Evolutionary conservation across 2,888 invertebrate genomes (phyloP).

Genomic region (Disparrhopalites patrizii): DNA sequence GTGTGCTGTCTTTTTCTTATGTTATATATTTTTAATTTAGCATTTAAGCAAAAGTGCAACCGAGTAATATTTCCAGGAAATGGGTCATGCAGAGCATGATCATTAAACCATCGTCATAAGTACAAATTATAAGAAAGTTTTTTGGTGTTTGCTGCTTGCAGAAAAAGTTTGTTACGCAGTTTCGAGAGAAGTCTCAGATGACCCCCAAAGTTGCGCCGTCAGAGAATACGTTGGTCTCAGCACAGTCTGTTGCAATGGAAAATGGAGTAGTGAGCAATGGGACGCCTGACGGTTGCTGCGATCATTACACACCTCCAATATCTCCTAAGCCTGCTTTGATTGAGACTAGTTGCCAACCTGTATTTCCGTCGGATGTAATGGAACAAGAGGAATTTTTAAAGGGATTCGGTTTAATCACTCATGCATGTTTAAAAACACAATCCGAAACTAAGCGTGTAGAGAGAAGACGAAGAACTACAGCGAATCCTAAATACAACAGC

Average conservation of each 20-base stretch:
- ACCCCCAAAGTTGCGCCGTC: slow-evolving; percentile 7
- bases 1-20: neutral
- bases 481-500: slow-evolving; percentile 44
- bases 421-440: slow-evolving; percentile 29
- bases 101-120: neutral
- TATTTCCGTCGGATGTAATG: slow-evolving; percentile 30
- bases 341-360: neutral
- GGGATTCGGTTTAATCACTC: slow-evolving; percentile 39
- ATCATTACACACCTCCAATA: slow-evolving; percentile 10
- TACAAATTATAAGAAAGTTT: neutral
- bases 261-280: neutral
- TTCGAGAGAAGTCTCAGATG: slow-evolving; percentile 19
- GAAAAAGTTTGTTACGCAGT: slow-evolving; percentile 12
- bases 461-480: slow-evolving; percentile 38
- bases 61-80: too few relatives aligned
- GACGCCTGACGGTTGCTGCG: slow-evolving; percentile 4
- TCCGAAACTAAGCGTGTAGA: slow-evolving; percentile 32
- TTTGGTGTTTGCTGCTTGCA: neutral
- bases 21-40: neutral
- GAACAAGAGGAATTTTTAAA: slow-evolving; percentile 38
- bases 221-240: slow-evolving; percentile 1
- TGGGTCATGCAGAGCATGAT: too few relatives aligned
- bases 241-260: neutral
- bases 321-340: slow-evolving; percentile 5
- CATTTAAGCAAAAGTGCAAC: too few relatives aligned